Percentiles rank a stretch among this genome's conserved stretches.
phyloP scores from a whole-genome alignment of 2,888 invertebrate species.

The Cremastinae sp. region DNA sequence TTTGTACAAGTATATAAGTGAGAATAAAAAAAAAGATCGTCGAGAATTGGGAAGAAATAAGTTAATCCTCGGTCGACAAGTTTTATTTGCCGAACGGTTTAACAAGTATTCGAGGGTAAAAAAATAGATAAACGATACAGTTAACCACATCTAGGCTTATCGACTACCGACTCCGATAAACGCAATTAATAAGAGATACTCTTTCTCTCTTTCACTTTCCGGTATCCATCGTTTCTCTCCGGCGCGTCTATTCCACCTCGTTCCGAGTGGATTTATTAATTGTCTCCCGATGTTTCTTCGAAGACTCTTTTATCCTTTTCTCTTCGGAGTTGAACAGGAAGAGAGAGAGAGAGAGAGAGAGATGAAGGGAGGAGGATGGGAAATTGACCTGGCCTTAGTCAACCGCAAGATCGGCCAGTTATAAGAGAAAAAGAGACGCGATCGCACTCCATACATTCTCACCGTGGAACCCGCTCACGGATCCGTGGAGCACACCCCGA shows the following conservation, averaged over 20 bases:
- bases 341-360: neutral
- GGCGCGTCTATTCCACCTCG: constrained; percentile 40
- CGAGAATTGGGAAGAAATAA: constrained; percentile 10
- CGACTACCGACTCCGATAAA: constrained; percentile 59
- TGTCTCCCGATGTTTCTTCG: constrained; percentile 45
- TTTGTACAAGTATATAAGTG: too few relatives aligned
- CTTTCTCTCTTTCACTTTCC: constrained; percentile 16
- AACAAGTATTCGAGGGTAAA: neutral
- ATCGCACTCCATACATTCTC: constrained; percentile 60
- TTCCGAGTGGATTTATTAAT: constrained; percentile 58
- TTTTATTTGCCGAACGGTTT: neutral
- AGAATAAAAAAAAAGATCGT: too few relatives aligned
- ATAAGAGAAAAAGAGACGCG: constrained; percentile 30
- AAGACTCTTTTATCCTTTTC: neutral
- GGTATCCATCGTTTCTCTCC: constrained; percentile 14
- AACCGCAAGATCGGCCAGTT: constrained; percentile 32
- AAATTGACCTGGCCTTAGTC: constrained; percentile 30
- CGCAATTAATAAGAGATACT: constrained; percentile 58
- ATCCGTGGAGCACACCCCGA: constrained; percentile 36
- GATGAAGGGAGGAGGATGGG: neutral
- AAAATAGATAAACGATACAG: neutral
- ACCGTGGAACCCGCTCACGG: constrained; percentile 43
- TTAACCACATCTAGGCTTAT: constrained; percentile 40
- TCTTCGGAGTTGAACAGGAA: neutral
- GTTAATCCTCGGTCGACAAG: neutral